Percentiles rank a stretch among this genome's conserved stretches.
phyloP scores from a whole-genome alignment of 2,113 vertebrate species.

The Recurvirostra avosetta region DNA sequence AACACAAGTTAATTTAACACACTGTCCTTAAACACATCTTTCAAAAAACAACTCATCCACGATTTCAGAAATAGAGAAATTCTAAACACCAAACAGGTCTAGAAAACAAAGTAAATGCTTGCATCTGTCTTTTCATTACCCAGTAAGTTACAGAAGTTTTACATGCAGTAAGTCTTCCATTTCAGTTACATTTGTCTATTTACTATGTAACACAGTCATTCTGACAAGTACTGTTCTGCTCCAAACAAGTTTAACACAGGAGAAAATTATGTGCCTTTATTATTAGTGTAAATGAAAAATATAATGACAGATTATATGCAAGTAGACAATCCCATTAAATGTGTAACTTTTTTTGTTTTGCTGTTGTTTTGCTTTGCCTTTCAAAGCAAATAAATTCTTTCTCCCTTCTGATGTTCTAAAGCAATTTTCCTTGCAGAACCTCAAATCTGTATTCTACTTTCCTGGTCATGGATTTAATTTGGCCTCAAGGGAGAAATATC shows the following conservation, averaged over 20 bases:
- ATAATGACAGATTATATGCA: not conserved
- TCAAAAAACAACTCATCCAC: not conserved
- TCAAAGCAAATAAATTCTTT: not conserved
- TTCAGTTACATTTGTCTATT: not conserved
- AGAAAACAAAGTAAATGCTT: not conserved
- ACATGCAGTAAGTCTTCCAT: not conserved
- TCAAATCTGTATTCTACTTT: not conserved
- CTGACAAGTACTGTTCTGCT: not conserved
- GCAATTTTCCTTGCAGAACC: not conserved
- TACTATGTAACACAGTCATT: not conserved
- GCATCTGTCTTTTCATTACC: not conserved
- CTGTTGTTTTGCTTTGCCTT: slow-evolving; percentile 6
- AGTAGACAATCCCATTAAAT: not conserved
- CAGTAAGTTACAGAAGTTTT: not conserved
- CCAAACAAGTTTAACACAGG: not conserved
- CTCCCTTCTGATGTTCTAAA: not conserved
- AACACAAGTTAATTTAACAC: not conserved
- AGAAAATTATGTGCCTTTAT: not conserved
- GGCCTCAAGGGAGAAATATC: not conserved
- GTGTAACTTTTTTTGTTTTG: not conserved
- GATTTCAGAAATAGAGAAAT: not conserved
- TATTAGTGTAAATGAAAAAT: not conserved
- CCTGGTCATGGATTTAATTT: not conserved
- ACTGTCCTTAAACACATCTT: not conserved
- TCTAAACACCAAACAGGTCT: not conserved